Evolutionary conservation across 2,888 invertebrate genomes (phyloP), one percentile per base, ranked within the genome.

Genomic region (Eledone cirrhosa): DNA sequence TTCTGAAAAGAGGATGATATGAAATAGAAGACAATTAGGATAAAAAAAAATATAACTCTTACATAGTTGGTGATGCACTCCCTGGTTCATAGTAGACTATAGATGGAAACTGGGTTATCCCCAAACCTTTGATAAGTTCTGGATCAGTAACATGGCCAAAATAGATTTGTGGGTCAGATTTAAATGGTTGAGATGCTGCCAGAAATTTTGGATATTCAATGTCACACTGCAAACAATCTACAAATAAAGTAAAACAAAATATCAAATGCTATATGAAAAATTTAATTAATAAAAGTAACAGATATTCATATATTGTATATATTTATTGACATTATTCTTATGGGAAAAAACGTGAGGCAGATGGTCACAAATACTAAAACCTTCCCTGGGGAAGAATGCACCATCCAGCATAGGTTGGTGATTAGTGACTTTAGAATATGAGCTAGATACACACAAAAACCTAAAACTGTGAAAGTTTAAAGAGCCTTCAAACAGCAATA

Each of bases 121-220:
- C 81, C 48, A 81, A 82, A 27, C 72, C 77, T n/a, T 81, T 74
- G 1, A 83, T 75, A 19, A 86, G 79, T 14, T 48, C 76, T 48
- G 76, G 24, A 74, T 86, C 86, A 14, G 80, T 77, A 2, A 84
- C 82, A 16, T 80, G 74, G 14, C 82, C 84, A 79, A 87, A 87
- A 69, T 83, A 80, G 27, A 85, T 83, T 24, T 85, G 83, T n/a
- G 81, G 78, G 48, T 85, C 85, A 22, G 81, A 78, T 13, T 80
- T 80, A 77, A 87, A 87, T 1, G 81, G 80, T 77, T 85, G 84
- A 0, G 85, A 82, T 2, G 84, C 83, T 3, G 82, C 81, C 33
- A 85, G 77, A 81, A 85, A 87, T 48, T 83, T 84, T 0, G 84
- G 84, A 74, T 79, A 87, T 33, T 83, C 77, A n/a, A 80, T 67